Conservation (phyloP, 2,113 vertebrate species). For the Festucalex cinctus region DNA sequence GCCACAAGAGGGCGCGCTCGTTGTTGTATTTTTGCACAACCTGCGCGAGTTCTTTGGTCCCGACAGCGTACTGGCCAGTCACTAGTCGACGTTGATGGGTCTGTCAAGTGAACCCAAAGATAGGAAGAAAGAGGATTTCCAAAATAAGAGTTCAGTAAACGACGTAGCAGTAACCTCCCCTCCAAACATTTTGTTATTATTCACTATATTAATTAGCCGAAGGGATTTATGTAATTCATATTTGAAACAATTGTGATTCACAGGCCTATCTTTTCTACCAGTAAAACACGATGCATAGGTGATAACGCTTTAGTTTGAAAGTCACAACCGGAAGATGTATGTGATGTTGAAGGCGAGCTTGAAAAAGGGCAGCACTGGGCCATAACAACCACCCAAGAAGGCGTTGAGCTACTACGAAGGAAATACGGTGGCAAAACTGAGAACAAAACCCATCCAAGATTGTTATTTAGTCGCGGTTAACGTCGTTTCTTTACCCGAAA, state of each 20-base stretch:
- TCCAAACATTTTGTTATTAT: neutral
- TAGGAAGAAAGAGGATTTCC: neutral
- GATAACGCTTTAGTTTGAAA: conserved; percentile 43
- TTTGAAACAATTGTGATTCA: neutral
- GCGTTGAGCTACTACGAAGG: conserved; percentile 58
- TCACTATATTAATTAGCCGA: neutral
- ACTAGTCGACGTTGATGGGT: conserved; percentile 8
- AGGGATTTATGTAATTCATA: neutral
- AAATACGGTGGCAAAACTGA: conserved; percentile 50
- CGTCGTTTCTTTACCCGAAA: conserved; percentile 36
- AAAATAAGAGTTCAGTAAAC: neutral
- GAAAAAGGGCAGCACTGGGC: conserved; percentile 48
- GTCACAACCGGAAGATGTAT: rapidly evolving
- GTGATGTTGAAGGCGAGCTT: neutral
- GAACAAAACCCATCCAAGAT: conserved; percentile 34
- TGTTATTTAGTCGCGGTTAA: conserved; percentile 39
- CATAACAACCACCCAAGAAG: conserved; percentile 68
- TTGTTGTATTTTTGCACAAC: conserved; percentile 29
- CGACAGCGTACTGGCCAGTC: conserved; percentile 35
- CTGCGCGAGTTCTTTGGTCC: neutral
- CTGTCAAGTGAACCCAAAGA: conserved; percentile 11
- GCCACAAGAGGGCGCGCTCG: conserved; percentile 56
- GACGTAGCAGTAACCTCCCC: no score
- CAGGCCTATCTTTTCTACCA: neutral
- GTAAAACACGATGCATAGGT: neutral